Evolutionary conservation across 2,113 vertebrate genomes (phyloP), one percentile per base, ranked within the genome.

Genomic region (Dendrocopos noguchii): DNA sequence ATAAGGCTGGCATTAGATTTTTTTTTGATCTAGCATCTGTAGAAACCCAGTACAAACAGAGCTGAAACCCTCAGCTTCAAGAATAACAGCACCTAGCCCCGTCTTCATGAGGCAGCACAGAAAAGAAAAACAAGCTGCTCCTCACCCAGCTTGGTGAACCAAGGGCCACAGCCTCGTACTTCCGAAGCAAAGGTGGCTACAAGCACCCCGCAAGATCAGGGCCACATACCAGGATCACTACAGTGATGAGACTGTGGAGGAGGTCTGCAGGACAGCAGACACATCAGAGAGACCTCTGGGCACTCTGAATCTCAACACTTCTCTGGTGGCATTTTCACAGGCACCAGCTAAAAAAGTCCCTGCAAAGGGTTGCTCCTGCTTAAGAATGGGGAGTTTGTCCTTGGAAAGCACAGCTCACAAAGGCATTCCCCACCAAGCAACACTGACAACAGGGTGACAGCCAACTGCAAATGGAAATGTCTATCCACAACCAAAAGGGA

Each of bases 311-410:
- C 13, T 74, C 46, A 57, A 1, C 39, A 16, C 24, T 67, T 33
- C 9, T 0, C 2, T 39, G 60, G 34, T 3, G 3, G 22, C 24
- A 71, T n/a, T 44, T 63, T 72, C 68, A 53, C 3, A 34, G 16
- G 44, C 33, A 84, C 56, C 20, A 77, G 60, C 16, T 7, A 1
- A 60, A 25, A 53, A 72, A 47, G 25, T 14, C 59, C 34, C 39
- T 2, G 4, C 10, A 7, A 78, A 81, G 27, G 8, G 19, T 10
- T 68, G 36, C 50, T 59, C 14, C 70, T 12, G 4, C 46, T 33
- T 29, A 19, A 0, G 8, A 50, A 34, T 2, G 4, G 27, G 0
- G 0, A 57, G 31, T 12, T 56, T 72, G 53, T 44, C 63, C 74
- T 21, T 39, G 39, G 63, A 66, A 4, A 25, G 4, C 33, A 11